A percentile compares a stretch with the other conserved stretches of the same genome.
Conservation (phyloP, 2,797 vertebrate species). For the Heliangelus exortis region DNA sequence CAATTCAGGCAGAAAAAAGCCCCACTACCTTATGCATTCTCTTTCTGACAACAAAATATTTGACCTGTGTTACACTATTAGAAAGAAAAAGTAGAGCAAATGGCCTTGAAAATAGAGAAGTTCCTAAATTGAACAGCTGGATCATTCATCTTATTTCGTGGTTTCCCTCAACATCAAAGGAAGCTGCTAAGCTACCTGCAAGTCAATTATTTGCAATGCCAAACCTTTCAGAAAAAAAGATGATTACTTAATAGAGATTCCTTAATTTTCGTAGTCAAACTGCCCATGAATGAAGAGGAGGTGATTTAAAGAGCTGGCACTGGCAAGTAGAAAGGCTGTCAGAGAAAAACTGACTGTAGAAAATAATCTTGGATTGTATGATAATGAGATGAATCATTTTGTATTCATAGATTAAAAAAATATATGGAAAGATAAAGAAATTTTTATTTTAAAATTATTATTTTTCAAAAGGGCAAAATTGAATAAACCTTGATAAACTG, state of each 20-base stretch:
- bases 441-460: neutral
- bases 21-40: neutral
- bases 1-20: neutral
- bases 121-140: neutral
- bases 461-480: neutral
- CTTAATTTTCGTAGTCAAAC: neutral
- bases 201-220: neutral
- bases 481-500: neutral
- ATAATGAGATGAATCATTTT: neutral
- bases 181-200: neutral
- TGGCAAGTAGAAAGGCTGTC: neutral
- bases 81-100: neutral
- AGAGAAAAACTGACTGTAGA: neutral
- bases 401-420: neutral
- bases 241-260: neutral
- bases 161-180: neutral
- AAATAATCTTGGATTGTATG: neutral
- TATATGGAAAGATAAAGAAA: neutral
- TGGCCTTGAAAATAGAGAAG: neutral
- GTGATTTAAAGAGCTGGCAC: neutral
- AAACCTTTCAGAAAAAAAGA: neutral
- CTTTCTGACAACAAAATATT: neutral
- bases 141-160: conserved; percentile 5
- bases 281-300: neutral
- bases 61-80: neutral